phyloP scores from a whole-genome alignment of 2,888 invertebrate species.

The Chymomyza amoena region DNA sequence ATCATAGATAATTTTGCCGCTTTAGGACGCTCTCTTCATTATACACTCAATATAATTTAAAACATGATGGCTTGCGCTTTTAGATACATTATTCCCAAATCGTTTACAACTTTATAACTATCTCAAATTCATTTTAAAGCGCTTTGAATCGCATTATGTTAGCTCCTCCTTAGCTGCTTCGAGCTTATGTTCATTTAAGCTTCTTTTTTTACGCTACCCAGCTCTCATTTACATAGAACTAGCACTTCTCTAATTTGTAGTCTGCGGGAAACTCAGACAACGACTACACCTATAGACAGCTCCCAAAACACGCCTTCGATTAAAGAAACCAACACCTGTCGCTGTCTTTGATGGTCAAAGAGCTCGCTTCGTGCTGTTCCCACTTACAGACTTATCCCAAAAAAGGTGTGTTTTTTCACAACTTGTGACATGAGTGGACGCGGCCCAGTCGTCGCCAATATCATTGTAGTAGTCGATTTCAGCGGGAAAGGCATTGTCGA shows the following conservation, averaged over 20 bases:
- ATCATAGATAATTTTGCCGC: too few relatives aligned
- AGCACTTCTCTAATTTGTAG: constrained; percentile 50
- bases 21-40: too few relatives aligned
- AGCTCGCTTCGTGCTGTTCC: not conserved
- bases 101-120: too few relatives aligned
- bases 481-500: not conserved
- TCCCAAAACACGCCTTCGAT: constrained; percentile 59
- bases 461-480: not conserved
- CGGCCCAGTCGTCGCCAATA: not conserved
- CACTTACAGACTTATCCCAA: not conserved
- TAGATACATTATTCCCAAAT: too few relatives aligned
- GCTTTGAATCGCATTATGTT: not conserved
- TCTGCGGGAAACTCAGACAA: constrained; percentile 49
- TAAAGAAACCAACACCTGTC: constrained; percentile 65
- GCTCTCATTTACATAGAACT: constrained; percentile 56
- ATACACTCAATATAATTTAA: too few relatives aligned
- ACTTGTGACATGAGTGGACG: constrained; percentile 60
- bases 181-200: not conserved
- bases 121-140: not conserved
- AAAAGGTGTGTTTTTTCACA: constrained; percentile 69
- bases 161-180: not conserved
- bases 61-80: too few relatives aligned
- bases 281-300: constrained; percentile 32
- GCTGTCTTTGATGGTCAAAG: constrained; percentile 52
- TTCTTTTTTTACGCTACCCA: not conserved